These are phyloP conservation scores for Ciona savignyi DNA, from an alignment of 23 tunicate genomes.

Conservation along the genomic window DNA sequence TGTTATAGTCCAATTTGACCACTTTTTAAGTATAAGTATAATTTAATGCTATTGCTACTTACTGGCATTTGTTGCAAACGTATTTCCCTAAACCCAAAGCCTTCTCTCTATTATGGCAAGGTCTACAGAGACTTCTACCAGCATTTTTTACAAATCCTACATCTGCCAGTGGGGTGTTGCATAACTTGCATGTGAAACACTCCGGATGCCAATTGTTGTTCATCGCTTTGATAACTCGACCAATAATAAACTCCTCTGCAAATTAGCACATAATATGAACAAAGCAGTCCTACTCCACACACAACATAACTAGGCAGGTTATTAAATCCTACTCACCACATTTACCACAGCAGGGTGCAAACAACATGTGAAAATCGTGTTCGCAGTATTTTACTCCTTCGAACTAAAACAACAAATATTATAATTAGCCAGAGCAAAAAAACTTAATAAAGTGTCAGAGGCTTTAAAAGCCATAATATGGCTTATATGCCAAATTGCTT, in stretches of 20 bases:
- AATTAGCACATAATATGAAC: slow-evolving; percentile 3
- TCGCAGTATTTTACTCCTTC: slow-evolving; percentile 96
- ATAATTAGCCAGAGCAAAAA: background rate
- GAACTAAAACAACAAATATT: slow-evolving; percentile 35
- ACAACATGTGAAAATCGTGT: slow-evolving; percentile 95
- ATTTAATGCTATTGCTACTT: no score
- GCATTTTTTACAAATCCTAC: slow-evolving; percentile 84
- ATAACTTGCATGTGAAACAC: slow-evolving; percentile 89
- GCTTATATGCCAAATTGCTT: no score
- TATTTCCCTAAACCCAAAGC: slow-evolving; percentile 65
- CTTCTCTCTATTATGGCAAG: slow-evolving; percentile 77
- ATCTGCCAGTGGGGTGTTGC: slow-evolving; percentile 67
- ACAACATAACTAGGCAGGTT: background rate
- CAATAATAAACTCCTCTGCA: slow-evolving; percentile 89
- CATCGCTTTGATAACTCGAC: slow-evolving; percentile 97
- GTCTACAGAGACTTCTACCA: slow-evolving; percentile 72
- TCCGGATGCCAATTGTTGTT: slow-evolving; percentile 97
- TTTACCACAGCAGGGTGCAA: slow-evolving; percentile 96
- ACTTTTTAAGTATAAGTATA: no score
- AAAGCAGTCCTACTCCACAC: no score
- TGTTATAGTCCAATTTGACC: no score
- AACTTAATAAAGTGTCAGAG: no score
- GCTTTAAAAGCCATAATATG: no score
- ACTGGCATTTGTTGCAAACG: slow-evolving; percentile 99
- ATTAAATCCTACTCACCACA: slow-evolving; percentile 61